A percentile compares a stretch with the other conserved stretches of the same genome.
These are phyloP conservation scores for Malurus splendens DNA, from an alignment of 2,797 vertebrate species.

Conservation along the genomic window DNA sequence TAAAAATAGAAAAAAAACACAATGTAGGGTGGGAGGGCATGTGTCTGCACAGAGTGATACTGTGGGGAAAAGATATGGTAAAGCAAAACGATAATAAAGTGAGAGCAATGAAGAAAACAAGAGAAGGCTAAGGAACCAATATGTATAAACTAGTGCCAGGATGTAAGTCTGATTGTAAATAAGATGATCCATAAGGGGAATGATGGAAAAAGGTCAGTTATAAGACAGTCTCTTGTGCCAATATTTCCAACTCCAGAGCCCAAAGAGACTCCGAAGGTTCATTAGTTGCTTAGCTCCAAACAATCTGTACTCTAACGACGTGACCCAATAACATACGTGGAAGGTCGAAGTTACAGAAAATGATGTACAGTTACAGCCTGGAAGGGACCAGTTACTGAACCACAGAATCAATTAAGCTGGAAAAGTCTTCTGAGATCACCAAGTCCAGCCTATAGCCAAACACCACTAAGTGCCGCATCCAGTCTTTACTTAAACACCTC, in stretches of 20 bases:
- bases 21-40: background rate
- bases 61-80: background rate
- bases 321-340: rapidly evolving
- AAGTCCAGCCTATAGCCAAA: background rate
- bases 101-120: background rate
- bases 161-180: background rate
- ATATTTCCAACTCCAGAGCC: background rate
- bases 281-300: background rate
- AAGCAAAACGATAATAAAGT: background rate
- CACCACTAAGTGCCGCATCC: background rate
- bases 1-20: background rate
- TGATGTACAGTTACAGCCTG: background rate
- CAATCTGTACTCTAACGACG: background rate
- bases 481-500: background rate
- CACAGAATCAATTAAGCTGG: background rate
- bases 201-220: background rate
- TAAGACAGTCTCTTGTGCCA: background rate
- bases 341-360: background rate
- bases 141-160: background rate
- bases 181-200: background rate
- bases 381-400: background rate
- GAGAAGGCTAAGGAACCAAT: background rate
- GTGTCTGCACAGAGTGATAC: background rate
- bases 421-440: background rate
- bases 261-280: background rate